Evolutionary conservation across 2,888 invertebrate genomes (phyloP).

Genomic region (Pyrrhia umbra): DNA sequence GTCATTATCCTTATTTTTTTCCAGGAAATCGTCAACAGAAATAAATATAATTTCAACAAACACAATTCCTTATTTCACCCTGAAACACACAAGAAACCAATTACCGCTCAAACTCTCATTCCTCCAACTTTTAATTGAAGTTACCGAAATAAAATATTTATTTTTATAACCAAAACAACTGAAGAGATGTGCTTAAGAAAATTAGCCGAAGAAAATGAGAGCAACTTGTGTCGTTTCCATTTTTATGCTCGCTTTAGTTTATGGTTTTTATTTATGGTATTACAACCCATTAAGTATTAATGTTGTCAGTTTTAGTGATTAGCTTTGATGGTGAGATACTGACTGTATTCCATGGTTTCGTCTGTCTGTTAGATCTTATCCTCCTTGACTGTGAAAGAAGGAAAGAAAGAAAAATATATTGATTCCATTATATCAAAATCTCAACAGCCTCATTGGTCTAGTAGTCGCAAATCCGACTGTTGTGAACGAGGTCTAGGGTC

Average conservation of each 20-base stretch:
- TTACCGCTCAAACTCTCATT: slow-evolving; percentile 28
- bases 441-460: too few relatives aligned
- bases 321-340: slow-evolving; percentile 8
- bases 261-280: slow-evolving; percentile 40
- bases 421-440: too few relatives aligned
- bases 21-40: neutral
- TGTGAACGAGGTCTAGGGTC: too few relatives aligned
- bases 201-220: slow-evolving; percentile 34
- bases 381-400: too few relatives aligned
- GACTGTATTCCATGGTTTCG: neutral
- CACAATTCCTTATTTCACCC: neutral
- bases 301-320: slow-evolving; percentile 45
- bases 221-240: slow-evolving; percentile 32
- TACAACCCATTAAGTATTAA: slow-evolving; percentile 42
- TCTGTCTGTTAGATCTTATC: too few relatives aligned
- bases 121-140: slow-evolving; percentile 28
- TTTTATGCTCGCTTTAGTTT: slow-evolving; percentile 40
- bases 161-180: slow-evolving; percentile 19
- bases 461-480: too few relatives aligned
- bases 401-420: too few relatives aligned
- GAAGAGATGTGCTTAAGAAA: slow-evolving; percentile 26
- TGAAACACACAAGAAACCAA: slow-evolving; percentile 16
- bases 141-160: slow-evolving; percentile 31
- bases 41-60: neutral
- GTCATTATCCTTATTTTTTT: neutral